These are phyloP conservation scores for Heterocephalus glaber DNA, from an alignment of 2,113 vertebrate species.

Conservation along the genomic window DNA sequence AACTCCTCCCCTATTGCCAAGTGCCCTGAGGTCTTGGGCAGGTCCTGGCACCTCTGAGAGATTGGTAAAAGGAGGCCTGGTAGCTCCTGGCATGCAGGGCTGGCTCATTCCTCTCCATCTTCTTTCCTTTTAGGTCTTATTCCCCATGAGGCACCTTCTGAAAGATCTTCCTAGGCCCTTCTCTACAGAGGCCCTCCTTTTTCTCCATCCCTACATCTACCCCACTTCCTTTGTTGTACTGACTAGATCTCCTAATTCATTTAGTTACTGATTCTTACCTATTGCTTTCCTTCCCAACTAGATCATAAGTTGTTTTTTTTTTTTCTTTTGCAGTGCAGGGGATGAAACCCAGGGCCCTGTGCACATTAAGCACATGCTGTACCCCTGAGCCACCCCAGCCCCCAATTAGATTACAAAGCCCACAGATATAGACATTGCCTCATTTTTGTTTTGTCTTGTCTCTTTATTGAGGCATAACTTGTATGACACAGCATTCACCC, in stretches of 20 bases:
- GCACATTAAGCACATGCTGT: neutral
- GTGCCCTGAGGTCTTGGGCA: neutral
- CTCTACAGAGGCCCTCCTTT: neutral
- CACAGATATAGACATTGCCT: neutral
- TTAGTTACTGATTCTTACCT: neutral
- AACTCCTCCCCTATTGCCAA: neutral
- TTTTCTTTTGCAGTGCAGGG: neutral
- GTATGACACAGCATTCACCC: too few species aligned
- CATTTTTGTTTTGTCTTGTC: neutral
- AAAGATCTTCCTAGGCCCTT: neutral
- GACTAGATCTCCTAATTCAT: neutral
- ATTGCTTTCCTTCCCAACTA: neutral
- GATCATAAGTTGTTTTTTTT: neutral
- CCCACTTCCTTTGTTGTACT: neutral
- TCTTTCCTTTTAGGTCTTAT: neutral
- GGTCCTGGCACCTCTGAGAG: neutral
- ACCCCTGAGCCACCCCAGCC: neutral
- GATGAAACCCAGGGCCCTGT: neutral
- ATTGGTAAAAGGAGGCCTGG: neutral
- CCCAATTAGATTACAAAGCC: neutral
- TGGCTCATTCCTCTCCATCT: neutral
- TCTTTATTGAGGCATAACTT: neutral
- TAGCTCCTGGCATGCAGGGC: neutral
- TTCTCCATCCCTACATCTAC: neutral
- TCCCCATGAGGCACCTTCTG: neutral